phyloP scores from a whole-genome alignment of 1,140 invertebrate genomes.

The Eueides isabella region DNA sequence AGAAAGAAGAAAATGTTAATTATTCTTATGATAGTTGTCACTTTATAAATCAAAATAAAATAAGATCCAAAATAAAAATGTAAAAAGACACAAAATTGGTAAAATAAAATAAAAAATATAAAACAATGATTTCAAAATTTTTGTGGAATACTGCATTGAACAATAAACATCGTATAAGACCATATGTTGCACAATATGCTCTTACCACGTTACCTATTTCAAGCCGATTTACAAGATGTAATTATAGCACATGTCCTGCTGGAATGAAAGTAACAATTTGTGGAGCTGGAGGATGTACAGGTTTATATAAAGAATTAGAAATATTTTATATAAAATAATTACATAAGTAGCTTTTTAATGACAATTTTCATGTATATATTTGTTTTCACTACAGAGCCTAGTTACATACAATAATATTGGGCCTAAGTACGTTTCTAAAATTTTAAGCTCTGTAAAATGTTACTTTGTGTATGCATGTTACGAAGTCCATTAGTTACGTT shows the following conservation, averaged over 20 bases:
- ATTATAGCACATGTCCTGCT: constrained; percentile 57
- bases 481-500: no score
- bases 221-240: not conserved
- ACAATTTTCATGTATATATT: not conserved
- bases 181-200: not conserved
- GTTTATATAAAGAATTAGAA: constrained; percentile 34
- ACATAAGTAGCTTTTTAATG: not conserved
- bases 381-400: not conserved
- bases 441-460: no score
- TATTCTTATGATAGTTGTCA: not conserved
- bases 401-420: no score
- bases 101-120: constrained; percentile 1
- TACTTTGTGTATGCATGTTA: no score
- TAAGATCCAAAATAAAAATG: constrained; percentile 1
- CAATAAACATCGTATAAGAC: not conserved
- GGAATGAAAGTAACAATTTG: constrained; percentile 75
- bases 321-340: not conserved
- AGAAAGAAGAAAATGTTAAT: constrained; percentile 15
- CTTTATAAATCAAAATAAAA: constrained; percentile 7
- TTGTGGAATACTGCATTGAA: not conserved
- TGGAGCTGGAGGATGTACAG: constrained; percentile 67
- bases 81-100: not conserved
- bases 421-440: no score
- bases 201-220: not conserved
- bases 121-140: constrained; percentile 36